Evolutionary conservation across 2,888 invertebrate species (phyloP), one percentile per base, ranked within the genome.

Genomic region (Caenorhabditis macrosperma): DNA sequence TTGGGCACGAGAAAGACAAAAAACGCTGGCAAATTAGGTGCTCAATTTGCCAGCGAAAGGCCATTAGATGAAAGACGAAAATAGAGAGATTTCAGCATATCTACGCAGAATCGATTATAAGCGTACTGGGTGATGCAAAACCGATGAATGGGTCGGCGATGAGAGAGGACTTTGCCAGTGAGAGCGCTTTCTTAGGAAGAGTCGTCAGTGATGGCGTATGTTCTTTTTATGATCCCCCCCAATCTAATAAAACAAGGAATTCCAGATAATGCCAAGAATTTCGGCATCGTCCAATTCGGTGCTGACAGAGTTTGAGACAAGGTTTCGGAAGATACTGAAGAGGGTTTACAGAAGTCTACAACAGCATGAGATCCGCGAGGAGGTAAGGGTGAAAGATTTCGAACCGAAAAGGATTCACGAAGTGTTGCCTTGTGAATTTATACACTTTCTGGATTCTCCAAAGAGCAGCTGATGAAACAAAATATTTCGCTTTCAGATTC

Each of bases 311-410:
- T 90, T 90, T 74, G 90, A 90, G 64, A 85, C 85, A 7, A 68
- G 87, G 35, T 90, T 90, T 66, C 67, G 86, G 41, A 74, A 78
- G 41, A 90, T 91, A 76, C 79, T 90, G 46, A 89, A 90, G 67
- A 78, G 89, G 50, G 86, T 89, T 52, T 90, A 89, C 60, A 77
- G 89, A 38, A 87, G 87, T 68, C 81, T 90, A 33, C 89, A 90
- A 38, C 90, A 89, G 55, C 87, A 88, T 67, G 90, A 90, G 72
- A 88, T 89, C 12, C 71, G 90, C 24, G 89, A 89, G 61, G 89
- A 89, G 81, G 87, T 89, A 24, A 26, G 69, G 28, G 1, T 10
- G 7, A 35, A 24, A 35, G 54, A 52, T 12, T 48, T 28, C 6
- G 20, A 24, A 30, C 46, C 35, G 12, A 20, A 33, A n/a, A n/a